phyloP scores from a whole-genome alignment of 2,113 vertebrate species.

The Neotragus moschatus region DNA sequence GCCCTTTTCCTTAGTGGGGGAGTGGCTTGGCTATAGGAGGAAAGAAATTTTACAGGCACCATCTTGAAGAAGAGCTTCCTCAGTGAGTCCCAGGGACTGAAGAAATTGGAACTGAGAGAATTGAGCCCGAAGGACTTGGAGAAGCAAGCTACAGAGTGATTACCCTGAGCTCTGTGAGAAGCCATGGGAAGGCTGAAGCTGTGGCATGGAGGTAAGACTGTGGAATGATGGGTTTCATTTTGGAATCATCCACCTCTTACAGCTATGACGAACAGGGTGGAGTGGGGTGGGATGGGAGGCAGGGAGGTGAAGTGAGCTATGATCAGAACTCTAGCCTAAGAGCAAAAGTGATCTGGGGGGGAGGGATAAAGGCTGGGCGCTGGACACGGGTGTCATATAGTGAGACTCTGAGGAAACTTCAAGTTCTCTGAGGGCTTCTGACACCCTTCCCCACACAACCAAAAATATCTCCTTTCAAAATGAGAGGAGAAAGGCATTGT shows the following conservation, averaged over 20 bases:
- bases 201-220: not conserved
- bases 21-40: not conserved
- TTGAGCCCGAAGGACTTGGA: not conserved
- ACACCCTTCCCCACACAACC: not conserved
- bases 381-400: not conserved
- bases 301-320: not conserved
- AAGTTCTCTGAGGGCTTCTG: not conserved
- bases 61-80: not conserved
- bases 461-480: not conserved
- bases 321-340: not conserved
- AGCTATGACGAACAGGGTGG: not conserved
- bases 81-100: not conserved
- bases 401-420: not conserved
- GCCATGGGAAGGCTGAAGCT: not conserved
- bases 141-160: not conserved
- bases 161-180: not conserved
- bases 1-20: not conserved
- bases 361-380: not conserved
- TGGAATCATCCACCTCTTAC: not conserved
- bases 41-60: not conserved
- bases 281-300: rapidly evolving
- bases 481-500: not conserved
- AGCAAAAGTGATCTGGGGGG: not conserved
- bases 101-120: not conserved
- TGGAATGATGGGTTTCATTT: not conserved